phyloP scores from a whole-genome alignment of 1,140 invertebrate species.

The Ceratitis capitata region DNA sequence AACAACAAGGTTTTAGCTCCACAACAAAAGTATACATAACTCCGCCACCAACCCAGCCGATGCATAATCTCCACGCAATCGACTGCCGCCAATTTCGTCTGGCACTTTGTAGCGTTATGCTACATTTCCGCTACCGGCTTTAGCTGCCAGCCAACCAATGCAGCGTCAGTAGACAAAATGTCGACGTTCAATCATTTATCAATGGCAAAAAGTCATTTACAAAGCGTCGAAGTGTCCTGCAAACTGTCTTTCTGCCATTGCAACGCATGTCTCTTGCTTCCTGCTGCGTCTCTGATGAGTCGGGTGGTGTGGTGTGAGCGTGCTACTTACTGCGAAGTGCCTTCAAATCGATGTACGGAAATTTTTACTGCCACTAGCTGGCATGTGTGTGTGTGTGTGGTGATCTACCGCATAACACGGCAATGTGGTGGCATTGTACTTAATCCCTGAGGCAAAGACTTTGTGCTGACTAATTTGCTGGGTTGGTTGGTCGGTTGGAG shows the following conservation, averaged over 20 bases:
- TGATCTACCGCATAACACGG: not conserved
- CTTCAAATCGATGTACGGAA: not conserved
- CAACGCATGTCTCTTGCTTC: not conserved
- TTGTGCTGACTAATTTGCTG: slow-evolving; percentile 28
- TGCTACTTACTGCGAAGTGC: not conserved
- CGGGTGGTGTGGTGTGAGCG: not conserved
- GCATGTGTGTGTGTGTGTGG: not conserved
- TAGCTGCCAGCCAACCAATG: not conserved
- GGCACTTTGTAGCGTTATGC: slow-evolving; percentile 33
- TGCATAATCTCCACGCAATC: not conserved
- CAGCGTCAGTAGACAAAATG: not conserved
- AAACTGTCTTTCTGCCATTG: not conserved
- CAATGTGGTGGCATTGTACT: not conserved
- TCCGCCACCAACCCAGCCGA: not conserved
- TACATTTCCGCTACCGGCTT: slow-evolving; percentile 32
- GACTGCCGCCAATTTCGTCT: slow-evolving; percentile 28
- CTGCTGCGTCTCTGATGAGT: not conserved
- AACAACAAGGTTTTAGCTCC: not conserved
- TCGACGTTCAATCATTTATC: slow-evolving; percentile 40
- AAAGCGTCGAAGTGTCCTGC: slow-evolving; percentile 24
- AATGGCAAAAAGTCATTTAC: slow-evolving; percentile 38
- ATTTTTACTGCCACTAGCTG: not conserved
- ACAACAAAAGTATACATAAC: not conserved
- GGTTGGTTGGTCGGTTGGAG: not conserved
- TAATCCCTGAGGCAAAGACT: slow-evolving; percentile 35